Conservation (phyloP, 2,888 invertebrate species). For the Onthophagus sagittarius region DNA sequence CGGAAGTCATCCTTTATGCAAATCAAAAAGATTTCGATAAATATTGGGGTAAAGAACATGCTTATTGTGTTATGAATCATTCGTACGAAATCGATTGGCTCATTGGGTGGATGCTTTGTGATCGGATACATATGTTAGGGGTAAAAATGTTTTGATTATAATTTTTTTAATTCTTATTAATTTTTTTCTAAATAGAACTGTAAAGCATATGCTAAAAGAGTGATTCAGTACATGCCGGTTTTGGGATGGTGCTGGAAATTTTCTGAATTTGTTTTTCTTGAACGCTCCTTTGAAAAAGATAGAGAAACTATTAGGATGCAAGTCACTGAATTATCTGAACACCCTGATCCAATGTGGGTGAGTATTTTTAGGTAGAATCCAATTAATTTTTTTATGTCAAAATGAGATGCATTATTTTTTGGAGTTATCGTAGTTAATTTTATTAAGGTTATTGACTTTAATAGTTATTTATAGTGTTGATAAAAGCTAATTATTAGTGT, state of each 20-base stretch:
- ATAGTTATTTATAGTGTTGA: conserved; percentile 10
- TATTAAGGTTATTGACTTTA: neutral
- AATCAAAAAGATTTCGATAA: conserved; percentile 75
- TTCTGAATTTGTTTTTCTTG: conserved; percentile 90
- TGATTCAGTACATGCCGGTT: conserved; percentile 84
- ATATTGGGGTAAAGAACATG: conserved; percentile 84
- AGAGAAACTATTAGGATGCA: conserved; percentile 76
- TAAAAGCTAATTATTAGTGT: too few relatives aligned
- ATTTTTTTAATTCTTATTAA: neutral
- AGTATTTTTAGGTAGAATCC: too few relatives aligned
- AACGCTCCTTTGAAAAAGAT: conserved; percentile 88
- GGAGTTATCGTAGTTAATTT: too few relatives aligned
- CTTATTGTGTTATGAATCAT: conserved; percentile 89
- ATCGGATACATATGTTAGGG: conserved; percentile 75
- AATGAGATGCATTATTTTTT: too few relatives aligned
- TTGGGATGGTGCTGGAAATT: conserved; percentile 97
- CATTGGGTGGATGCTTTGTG: conserved; percentile 87
- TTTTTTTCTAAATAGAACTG: conserved; percentile 65
- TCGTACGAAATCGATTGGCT: conserved; percentile 96
- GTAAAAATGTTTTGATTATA: conserved; percentile 52
- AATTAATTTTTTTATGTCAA: too few relatives aligned
- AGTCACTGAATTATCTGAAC: conserved; percentile 76
- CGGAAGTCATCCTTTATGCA: conserved; percentile 68
- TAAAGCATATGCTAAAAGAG: conserved; percentile 93
- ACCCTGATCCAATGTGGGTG: conserved; percentile 89